A percentile compares a stretch with the other conserved stretches of the same genome.
Conservation (phyloP, 2,113 vertebrate genomes). For the Echinops telfairi region DNA sequence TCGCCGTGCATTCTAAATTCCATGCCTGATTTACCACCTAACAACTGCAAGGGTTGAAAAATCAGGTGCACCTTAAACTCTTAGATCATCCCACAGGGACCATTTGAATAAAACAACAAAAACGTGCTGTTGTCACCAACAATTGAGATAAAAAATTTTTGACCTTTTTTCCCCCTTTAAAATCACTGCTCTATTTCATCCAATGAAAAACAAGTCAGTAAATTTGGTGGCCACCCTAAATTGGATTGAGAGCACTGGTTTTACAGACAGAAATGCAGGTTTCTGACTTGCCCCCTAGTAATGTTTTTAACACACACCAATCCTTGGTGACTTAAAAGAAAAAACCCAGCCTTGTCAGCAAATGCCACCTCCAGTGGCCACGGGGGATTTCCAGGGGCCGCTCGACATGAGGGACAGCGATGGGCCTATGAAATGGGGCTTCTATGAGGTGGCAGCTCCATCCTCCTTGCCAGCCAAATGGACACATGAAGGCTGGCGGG, state of each 20-base stretch:
- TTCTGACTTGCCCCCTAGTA: neutral
- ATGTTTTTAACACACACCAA: neutral
- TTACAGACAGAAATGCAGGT: slow-evolving; percentile 13
- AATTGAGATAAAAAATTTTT: slow-evolving; percentile 24
- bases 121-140: slow-evolving; percentile 66
- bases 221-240: slow-evolving; percentile 25
- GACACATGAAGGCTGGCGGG: neutral
- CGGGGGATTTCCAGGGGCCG: neutral
- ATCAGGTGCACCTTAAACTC: slow-evolving; percentile 56
- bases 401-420: neutral
- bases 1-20: slow-evolving; percentile 57
- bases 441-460: neutral
- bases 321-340: slow-evolving; percentile 29
- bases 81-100: slow-evolving; percentile 31
- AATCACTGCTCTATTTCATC: slow-evolving; percentile 26
- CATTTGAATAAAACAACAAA: slow-evolving; percentile 26
- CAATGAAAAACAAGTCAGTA: neutral
- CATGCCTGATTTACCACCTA: slow-evolving; percentile 73
- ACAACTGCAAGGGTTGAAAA: slow-evolving; percentile 75
- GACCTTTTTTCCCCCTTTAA: neutral
- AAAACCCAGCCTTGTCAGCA: slow-evolving; percentile 15
- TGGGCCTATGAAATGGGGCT: slow-evolving; percentile 4
- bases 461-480: neutral
- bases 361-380: neutral
- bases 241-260: neutral